Base-by-base conservation (phyloP, 2,797 vertebrate genomes). In the Danio choprae region DNA sequence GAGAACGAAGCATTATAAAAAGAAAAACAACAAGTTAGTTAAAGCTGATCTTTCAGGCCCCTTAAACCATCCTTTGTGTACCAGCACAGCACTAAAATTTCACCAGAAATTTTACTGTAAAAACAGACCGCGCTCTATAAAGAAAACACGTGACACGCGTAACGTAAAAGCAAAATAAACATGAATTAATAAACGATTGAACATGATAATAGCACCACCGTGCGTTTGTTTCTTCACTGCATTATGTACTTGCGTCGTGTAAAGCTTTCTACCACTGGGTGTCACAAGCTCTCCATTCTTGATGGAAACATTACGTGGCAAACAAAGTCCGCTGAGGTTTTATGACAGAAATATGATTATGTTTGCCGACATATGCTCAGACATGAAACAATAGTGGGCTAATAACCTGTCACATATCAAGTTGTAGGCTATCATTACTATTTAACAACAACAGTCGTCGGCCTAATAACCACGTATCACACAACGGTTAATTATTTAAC, bases 201-300 rank as follows among this genome's bases (percentile, higher is more conserved):
- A 16, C 59, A 12, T 55, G 69, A 56, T 20, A 36, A 58, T 7
- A 65, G 69, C 60, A 8, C 78, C 78, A 56, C 51, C 69, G 5
- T 22, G 50, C 48, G 77, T 38, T 71, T 60, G 53, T 68, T 38
- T 48, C 38, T 5, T 6, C 1, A 11, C 22, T 46, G 7, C 1
- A 9, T 64, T 0, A 8, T 6, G 1, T 0, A 2, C 3, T 8
- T 18, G 1, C 8, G 1, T 7, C 10, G 36, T n/a, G 6, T 22
- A 38, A 55, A 65, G 38, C 38, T 43, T 62, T 51, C 29, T 11
- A 15, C 77, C 77, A 71, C 46, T 79, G 6, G 77, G 46, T 62
- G 77, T 71, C 77, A 43, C 8, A 15, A 40, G 18, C 46, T 79
- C 67, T n/a, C 67, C 56, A 62, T 44, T 60, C 7, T 69, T 29